A percentile compares a stretch with the other conserved stretches of the same genome.
Conservation (phyloP, 2,113 vertebrate genomes). For the Delphinus delphis region DNA sequence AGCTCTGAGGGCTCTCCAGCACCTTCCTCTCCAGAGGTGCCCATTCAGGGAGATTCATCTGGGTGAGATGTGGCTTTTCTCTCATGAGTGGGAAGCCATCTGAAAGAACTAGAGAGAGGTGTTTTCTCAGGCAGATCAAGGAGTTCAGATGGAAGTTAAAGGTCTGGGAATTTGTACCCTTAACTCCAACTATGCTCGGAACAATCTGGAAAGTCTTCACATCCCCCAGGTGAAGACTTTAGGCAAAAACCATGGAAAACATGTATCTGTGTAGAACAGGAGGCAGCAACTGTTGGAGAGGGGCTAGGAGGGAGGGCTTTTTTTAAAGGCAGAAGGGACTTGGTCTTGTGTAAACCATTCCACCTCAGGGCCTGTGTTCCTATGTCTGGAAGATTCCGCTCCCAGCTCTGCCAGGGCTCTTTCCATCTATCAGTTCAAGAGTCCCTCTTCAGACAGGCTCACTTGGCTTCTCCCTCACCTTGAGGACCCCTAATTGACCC, state of each 20-base stretch:
- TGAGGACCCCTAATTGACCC: background rate
- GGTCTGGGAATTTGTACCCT: background rate
- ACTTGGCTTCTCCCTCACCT: background rate
- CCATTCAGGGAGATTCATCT: background rate
- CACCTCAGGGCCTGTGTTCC: background rate
- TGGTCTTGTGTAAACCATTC: background rate
- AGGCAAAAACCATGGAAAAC: background rate
- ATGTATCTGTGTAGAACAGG: background rate
- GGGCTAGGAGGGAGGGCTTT: background rate
- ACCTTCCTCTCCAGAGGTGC: background rate
- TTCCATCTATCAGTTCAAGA: background rate
- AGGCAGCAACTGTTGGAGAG: background rate
- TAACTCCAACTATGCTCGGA: background rate
- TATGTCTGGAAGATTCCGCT: background rate
- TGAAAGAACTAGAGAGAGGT: background rate
- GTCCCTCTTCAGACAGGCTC: background rate
- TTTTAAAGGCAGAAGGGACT: background rate
- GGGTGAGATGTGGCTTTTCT: background rate
- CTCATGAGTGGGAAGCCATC: background rate
- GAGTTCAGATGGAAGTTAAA: background rate
- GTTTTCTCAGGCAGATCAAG: background rate
- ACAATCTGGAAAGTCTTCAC: slow-evolving; percentile 12
- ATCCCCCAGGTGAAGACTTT: background rate
- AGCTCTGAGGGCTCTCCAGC: background rate
- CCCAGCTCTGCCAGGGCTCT: background rate